A percentile compares a stretch with the other conserved stretches of the same genome.
Conservation (phyloP, 2,797 vertebrate genomes). For the Enteromius paludinosus region DNA sequence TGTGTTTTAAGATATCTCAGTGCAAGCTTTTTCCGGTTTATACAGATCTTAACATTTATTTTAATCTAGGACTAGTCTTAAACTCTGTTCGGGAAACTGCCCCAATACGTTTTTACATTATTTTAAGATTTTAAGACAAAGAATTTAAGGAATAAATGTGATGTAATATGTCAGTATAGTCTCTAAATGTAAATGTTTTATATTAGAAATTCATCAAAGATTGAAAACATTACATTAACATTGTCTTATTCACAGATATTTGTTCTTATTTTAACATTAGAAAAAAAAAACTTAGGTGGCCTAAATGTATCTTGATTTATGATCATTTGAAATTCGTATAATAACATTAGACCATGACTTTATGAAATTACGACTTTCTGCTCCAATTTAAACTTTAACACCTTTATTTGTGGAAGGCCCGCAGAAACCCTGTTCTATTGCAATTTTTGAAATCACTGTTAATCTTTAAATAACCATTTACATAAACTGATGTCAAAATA, state of each 20-base stretch:
- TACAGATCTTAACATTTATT: too few species aligned
- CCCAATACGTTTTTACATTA: not conserved
- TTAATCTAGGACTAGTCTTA: too few species aligned
- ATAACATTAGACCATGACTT: not conserved
- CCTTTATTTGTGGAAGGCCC: not conserved
- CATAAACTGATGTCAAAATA: not conserved
- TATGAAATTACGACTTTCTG: not conserved
- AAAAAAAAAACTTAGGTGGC: not conserved
- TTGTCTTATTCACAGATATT: not conserved
- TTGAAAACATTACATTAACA: not conserved
- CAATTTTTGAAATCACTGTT: too few species aligned
- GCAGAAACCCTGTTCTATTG: not conserved
- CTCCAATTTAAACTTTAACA: not conserved
- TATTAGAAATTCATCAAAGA: not conserved
- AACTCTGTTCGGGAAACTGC: too few species aligned
- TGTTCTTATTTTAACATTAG: not conserved
- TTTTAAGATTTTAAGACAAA: not conserved
- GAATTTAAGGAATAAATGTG: not conserved
- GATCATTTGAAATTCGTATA: not conserved
- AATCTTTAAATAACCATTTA: not conserved
- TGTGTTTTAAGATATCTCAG: too few species aligned
- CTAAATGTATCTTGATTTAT: not conserved
- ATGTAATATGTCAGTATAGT: not conserved
- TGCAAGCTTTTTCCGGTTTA: too few species aligned
- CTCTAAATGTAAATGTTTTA: not conserved